These are phyloP conservation scores for Chaitophorus viminalis DNA, from an alignment of 2,888 invertebrate genomes.

Conservation along the genomic window DNA sequence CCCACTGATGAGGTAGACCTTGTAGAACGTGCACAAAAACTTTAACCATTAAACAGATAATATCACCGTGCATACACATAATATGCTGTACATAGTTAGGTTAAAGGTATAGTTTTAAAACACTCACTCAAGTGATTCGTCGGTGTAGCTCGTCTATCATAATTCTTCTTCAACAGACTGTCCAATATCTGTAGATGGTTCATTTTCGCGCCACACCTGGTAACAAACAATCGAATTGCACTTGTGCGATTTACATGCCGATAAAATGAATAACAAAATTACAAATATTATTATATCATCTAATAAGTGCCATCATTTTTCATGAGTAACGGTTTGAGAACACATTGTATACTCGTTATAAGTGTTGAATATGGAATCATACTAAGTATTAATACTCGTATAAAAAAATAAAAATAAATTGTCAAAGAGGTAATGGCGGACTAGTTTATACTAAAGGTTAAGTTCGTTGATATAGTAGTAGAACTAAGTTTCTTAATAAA, in stretches of 20 bases:
- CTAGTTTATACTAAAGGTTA: too few species aligned
- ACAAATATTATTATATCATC: too few species aligned
- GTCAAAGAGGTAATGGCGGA: too few species aligned
- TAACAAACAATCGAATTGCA: conserved; percentile 3
- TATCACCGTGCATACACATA: background rate
- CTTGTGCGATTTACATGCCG: background rate
- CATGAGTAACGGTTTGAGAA: too few species aligned
- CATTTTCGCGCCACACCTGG: conserved; percentile 66
- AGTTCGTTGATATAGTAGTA: too few species aligned
- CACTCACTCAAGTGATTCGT: conserved; percentile 69
- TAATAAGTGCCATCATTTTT: too few species aligned
- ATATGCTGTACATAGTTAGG: background rate
- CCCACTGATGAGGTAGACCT: too few species aligned
- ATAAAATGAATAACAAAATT: background rate
- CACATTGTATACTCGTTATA: too few species aligned
- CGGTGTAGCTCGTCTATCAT: conserved; percentile 69
- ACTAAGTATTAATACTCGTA: too few species aligned
- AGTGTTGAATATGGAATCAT: too few species aligned
- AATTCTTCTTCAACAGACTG: conserved; percentile 67
- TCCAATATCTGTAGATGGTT: conserved; percentile 68
- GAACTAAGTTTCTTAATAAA: too few species aligned
- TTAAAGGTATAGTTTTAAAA: background rate
- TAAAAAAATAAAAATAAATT: too few species aligned
- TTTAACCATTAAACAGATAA: background rate
- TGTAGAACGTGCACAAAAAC: background rate